phyloP scores from a whole-genome alignment of 2,797 vertebrate genomes.

The Peromyscus aztecus region DNA sequence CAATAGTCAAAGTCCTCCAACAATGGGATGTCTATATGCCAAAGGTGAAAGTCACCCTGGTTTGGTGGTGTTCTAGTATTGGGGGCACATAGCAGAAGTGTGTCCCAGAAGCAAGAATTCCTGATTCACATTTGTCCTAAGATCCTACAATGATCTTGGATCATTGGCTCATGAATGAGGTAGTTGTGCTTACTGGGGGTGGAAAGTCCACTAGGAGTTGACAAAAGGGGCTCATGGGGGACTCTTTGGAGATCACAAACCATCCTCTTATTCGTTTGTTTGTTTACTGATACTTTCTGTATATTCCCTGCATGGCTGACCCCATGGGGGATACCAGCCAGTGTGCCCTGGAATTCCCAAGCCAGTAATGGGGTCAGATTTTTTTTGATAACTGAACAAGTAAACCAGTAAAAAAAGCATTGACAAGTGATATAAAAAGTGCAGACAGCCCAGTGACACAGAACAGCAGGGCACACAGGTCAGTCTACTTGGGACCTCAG shows the following conservation, averaged over 20 bases:
- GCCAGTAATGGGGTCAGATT: background rate
- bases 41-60: background rate
- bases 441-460: background rate
- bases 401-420: background rate
- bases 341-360: background rate
- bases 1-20: background rate
- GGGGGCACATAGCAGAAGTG: rapidly evolving
- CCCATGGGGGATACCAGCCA: background rate
- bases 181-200: background rate
- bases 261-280: background rate
- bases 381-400: background rate
- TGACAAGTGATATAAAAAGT: background rate
- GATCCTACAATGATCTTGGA: background rate
- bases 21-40: rapidly evolving
- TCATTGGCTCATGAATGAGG: too few relatives aligned
- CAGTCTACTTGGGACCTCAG: background rate
- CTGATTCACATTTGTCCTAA: background rate
- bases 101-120: background rate
- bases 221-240: background rate
- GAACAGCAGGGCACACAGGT: too few relatives aligned
- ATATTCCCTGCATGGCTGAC: background rate
- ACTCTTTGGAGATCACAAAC: background rate
- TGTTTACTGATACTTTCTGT: background rate
- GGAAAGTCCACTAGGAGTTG: background rate
- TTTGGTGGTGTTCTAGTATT: background rate